Evolutionary conservation across 2,113 vertebrate species (phyloP).

Genomic region (Condylura cristata): DNA sequence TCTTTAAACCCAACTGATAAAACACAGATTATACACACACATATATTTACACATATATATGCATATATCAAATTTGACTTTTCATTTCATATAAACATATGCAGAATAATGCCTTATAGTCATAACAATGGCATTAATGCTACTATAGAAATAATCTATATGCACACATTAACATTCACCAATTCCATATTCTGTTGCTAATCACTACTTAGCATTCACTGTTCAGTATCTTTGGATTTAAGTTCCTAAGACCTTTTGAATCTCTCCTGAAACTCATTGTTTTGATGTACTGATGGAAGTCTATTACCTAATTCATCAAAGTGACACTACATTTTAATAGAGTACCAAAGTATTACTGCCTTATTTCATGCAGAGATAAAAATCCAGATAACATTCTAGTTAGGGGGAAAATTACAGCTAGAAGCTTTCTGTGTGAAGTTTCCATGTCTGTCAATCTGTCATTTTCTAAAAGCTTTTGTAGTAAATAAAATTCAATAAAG

Average conservation of each 20-base stretch:
- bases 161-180: background rate
- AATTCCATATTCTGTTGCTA: background rate
- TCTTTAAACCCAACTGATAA: background rate
- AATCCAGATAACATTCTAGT: conserved; percentile 2
- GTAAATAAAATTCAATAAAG: background rate
- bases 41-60: no score
- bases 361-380: conserved; percentile 43
- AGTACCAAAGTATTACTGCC: background rate
- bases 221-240: conserved; percentile 20
- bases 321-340: conserved; percentile 48
- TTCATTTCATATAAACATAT: background rate
- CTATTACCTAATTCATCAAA: conserved; percentile 50
- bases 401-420: background rate
- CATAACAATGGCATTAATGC: background rate
- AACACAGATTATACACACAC: no score
- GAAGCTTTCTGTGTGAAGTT: conserved; percentile 26
- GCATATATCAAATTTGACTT: background rate
- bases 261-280: conserved; percentile 15
- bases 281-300: conserved; percentile 45
- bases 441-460: background rate
- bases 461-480: background rate
- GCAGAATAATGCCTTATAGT: background rate
- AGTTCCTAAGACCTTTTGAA: background rate
- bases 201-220: background rate
- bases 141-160: background rate